Evolutionary conservation across 2,888 invertebrate species (phyloP).

Genomic region (Aphidius colemani): DNA sequence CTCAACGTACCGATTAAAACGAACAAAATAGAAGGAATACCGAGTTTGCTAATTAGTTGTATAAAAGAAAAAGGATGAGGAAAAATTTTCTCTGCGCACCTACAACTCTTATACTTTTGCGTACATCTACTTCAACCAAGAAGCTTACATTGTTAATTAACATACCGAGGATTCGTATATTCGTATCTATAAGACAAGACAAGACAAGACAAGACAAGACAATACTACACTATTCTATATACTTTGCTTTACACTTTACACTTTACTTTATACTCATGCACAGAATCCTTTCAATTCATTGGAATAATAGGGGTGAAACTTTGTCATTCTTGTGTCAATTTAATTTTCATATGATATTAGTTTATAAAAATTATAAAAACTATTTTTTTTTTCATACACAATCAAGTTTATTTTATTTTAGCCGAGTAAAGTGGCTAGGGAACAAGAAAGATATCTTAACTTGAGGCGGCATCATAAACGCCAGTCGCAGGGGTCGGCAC

Average conservation of each 20-base stretch:
- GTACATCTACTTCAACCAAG: conserved; percentile 39
- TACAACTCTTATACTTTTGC: conserved; percentile 11
- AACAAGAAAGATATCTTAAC: conserved; percentile 52
- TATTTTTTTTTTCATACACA: too few relatives aligned
- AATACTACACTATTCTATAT: too few relatives aligned
- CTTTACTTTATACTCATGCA: not conserved
- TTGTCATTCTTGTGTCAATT: too few relatives aligned
- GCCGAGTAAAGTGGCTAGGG: conserved; percentile 28
- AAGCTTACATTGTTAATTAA: conserved; percentile 58
- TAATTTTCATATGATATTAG: too few relatives aligned
- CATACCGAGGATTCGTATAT: conserved; percentile 44
- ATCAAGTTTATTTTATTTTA: too few relatives aligned
- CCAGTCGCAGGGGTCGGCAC: conserved; percentile 49
- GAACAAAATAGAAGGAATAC: conserved; percentile 52
- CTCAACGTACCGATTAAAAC: conserved; percentile 25
- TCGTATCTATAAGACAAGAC: conserved; percentile 29
- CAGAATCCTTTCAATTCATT: not conserved
- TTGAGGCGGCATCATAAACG: conserved; percentile 54
- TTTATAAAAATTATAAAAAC: too few relatives aligned
- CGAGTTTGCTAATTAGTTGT: conserved; percentile 54
- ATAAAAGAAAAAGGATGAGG: conserved; percentile 38
- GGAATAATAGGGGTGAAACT: conserved; percentile 32
- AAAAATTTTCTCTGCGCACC: not conserved
- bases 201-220: conserved; percentile 26
- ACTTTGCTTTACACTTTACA: too few relatives aligned